Base-by-base conservation (phyloP, 2,888 invertebrate genomes). In the Eulithis testata region DNA sequence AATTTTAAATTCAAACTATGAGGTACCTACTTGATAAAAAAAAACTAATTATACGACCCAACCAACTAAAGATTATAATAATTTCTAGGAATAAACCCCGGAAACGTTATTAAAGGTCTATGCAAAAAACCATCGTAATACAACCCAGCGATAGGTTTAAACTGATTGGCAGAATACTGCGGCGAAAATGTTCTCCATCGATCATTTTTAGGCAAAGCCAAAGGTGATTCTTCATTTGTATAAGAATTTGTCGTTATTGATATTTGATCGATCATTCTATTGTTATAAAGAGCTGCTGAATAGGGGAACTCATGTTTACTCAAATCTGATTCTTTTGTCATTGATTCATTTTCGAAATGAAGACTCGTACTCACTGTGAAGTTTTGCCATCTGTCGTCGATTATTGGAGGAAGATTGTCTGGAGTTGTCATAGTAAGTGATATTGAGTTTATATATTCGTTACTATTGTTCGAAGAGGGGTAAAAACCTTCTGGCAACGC, bases 81-180 rank as follows among this genome's bases (percentile, higher is more conserved):
- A 50, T 77, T 76, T 68, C 82, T 79, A 0, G 86, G 87, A 58
- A 80, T 69, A 74, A 90, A 87, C 59, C 83, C 84, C 31, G 81
- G 76, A 21, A 75, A 71, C 75, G 81, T 85, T 67, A 82, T 84
- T 60, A 89, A 69, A 65, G 86, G 83, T 70, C 76, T 87, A 74
- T 89, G 86, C 59, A 91, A 81, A 83, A 82, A 91, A 61, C 92
- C 90, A 72, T 92, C 91, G 72, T 91, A 91, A 80, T 93, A 92
- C 69, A 92, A 86, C 53, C 92, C 91, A 31, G 91, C 88, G 55
- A 92, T 81, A 69, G 92, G 91, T 75, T 77, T 87, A 71, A 93
- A 93, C 72, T 84, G 84, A 74, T 70, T 68, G 66, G 61, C 70
- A 66, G 72, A 62, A 37, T 57, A 61, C 14, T 63, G 60, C 8